Percentiles rank a stretch among this genome's conserved stretches.
These are phyloP conservation scores for Cyanoderma ruficeps DNA, from an alignment of 2,113 vertebrate species.

Conservation along the genomic window DNA sequence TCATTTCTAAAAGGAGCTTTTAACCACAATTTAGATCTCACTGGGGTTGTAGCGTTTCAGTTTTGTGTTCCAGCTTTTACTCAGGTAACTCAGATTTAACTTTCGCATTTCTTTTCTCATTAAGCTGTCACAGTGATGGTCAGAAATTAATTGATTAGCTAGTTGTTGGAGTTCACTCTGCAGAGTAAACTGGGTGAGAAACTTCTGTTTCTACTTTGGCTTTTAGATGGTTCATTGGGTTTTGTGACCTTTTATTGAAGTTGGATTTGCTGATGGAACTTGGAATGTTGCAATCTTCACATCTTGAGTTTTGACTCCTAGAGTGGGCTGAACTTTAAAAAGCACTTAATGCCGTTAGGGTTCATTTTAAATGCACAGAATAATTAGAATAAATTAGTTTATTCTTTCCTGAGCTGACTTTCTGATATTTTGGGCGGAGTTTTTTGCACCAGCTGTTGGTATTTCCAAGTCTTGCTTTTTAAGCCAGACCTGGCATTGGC, in stretches of 20 bases:
- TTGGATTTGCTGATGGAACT: neutral
- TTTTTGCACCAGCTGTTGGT: neutral
- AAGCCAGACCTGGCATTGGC: neutral
- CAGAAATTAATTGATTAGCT: neutral
- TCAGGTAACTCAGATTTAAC: neutral
- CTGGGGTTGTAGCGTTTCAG: neutral
- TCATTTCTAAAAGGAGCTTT: neutral
- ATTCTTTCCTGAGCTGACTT: neutral
- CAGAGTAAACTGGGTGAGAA: neutral
- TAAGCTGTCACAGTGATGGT: neutral
- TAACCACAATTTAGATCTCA: neutral
- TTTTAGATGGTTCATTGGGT: neutral
- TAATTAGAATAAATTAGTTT: neutral
- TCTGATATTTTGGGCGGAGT: neutral
- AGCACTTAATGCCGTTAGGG: neutral
- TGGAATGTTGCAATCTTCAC: neutral
- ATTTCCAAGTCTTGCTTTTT: neutral
- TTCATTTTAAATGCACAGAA: neutral
- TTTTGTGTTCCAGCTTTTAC: neutral
- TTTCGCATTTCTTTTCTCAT: neutral
- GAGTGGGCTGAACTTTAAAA: neutral
- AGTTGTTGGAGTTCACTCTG: neutral
- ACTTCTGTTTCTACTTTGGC: neutral
- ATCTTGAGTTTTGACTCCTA: neutral
- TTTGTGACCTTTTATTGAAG: neutral